Evolutionary conservation across 2,797 vertebrate species (phyloP).

Genomic region (Cryptoblepharus egeriae): DNA sequence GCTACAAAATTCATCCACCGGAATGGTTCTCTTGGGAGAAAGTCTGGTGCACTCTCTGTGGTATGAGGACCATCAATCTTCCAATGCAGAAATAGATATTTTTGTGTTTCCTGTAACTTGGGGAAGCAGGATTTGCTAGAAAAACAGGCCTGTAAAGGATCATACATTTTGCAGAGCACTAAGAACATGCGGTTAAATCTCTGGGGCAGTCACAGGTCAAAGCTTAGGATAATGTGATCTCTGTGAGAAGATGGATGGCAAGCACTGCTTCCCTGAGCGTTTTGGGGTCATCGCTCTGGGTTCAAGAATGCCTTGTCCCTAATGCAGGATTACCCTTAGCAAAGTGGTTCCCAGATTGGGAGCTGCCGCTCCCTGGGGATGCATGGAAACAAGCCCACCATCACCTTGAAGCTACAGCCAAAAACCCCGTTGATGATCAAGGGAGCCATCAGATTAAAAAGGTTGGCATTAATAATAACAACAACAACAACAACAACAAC

Average conservation of each 20-base stretch:
- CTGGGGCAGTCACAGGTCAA: conserved; percentile 67
- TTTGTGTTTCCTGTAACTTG: conserved; percentile 49
- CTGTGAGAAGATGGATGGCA: conserved; percentile 60
- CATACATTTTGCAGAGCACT: conserved; percentile 61
- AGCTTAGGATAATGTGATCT: conserved; percentile 69
- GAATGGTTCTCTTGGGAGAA: conserved; percentile 61
- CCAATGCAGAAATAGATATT: conserved; percentile 59
- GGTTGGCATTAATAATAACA: no score
- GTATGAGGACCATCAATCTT: conserved; percentile 57
- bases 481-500: no score
- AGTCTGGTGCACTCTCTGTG: conserved; percentile 63
- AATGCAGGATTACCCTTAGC: conserved; percentile 14
- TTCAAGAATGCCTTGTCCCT: conserved; percentile 32
- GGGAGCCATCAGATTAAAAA: no score
- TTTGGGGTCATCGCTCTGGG: neutral
- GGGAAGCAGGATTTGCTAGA: conserved; percentile 5
- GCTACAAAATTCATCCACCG: neutral
- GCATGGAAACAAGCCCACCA: no score
- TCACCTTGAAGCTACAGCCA: no score
- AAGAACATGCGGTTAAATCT: conserved; percentile 67
- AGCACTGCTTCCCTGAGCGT: neutral
- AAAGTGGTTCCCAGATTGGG: no score
- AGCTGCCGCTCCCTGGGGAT: no score
- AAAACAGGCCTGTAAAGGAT: conserved; percentile 61
- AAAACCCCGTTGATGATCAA: no score